Percentiles rank a stretch among this genome's conserved stretches.
Evolutionary conservation across 2,113 vertebrate species (phyloP).

Genomic region (Oreotrochilus melanogaster): DNA sequence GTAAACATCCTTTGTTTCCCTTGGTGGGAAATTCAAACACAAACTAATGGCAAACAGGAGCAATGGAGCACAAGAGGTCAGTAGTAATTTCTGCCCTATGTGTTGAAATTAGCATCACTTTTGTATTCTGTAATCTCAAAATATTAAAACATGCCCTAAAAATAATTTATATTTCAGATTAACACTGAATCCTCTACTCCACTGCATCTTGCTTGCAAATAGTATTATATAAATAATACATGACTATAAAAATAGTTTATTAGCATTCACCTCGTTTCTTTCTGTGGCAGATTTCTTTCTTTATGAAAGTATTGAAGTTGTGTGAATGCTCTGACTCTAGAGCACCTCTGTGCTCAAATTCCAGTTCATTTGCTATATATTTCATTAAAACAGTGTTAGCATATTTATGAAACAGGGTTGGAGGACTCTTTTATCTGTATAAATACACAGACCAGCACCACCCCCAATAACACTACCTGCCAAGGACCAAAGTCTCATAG

Average conservation of each 20-base stretch:
- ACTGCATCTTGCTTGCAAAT: background rate
- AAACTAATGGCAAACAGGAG: background rate
- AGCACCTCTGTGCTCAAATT: background rate
- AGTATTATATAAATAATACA: background rate
- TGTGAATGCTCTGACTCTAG: background rate
- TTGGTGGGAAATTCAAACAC: background rate
- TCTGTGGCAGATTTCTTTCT: background rate
- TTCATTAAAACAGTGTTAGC: background rate
- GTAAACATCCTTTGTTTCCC: background rate
- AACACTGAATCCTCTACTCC: background rate
- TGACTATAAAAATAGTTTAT: background rate
- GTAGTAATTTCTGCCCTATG: background rate
- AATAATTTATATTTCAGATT: background rate
- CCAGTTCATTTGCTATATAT: background rate
- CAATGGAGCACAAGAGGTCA: background rate
- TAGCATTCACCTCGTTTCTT: background rate
- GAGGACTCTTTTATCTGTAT: background rate
- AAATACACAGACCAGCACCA: too few relatives aligned
- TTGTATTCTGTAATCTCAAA: background rate
- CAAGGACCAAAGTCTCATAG: background rate
- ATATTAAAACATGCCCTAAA: background rate
- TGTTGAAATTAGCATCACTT: accelerated
- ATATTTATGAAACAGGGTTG: background rate
- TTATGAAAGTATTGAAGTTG: background rate
- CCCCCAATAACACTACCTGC: background rate